A percentile compares a stretch with the other conserved stretches of the same genome.
Evolutionary conservation across 1,140 invertebrate species (phyloP).

Genomic region (Pseudobourletiella spinata): DNA sequence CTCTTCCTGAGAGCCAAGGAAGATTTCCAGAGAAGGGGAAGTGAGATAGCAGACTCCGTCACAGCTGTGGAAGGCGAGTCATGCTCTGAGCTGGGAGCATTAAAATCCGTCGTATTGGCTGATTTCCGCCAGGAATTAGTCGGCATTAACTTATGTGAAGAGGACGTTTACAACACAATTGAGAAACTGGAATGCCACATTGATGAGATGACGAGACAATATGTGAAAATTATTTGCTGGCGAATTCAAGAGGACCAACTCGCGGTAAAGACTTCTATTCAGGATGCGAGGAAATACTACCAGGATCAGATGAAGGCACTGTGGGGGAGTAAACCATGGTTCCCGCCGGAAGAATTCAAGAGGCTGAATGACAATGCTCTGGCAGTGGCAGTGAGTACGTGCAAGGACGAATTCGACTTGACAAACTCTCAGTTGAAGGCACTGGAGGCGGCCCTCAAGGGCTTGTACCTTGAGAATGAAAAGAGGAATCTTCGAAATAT

Average conservation of each 20-base stretch:
- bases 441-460: neutral
- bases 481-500: neutral
- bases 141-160: too few species aligned
- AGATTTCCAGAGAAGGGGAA: too few species aligned
- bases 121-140: too few species aligned
- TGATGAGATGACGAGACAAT: too few species aligned
- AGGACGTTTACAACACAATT: too few species aligned
- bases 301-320: neutral
- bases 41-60: too few species aligned
- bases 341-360: neutral
- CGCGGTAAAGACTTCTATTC: neutral
- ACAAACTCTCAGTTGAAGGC: neutral
- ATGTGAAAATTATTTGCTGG: too few species aligned
- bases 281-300: neutral
- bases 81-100: too few species aligned
- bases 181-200: too few species aligned
- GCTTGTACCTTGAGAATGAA: neutral
- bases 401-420: neutral
- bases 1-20: too few species aligned
- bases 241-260: neutral
- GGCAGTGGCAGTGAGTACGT: neutral
- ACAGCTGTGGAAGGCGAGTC: too few species aligned
- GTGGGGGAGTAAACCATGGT: neutral
- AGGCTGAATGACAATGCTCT: neutral
- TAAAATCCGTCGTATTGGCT: too few species aligned